A percentile compares a stretch with the other conserved stretches of the same genome.
phyloP scores from a whole-genome alignment of 2,888 invertebrate genomes.

The Cephonodes hylas region DNA sequence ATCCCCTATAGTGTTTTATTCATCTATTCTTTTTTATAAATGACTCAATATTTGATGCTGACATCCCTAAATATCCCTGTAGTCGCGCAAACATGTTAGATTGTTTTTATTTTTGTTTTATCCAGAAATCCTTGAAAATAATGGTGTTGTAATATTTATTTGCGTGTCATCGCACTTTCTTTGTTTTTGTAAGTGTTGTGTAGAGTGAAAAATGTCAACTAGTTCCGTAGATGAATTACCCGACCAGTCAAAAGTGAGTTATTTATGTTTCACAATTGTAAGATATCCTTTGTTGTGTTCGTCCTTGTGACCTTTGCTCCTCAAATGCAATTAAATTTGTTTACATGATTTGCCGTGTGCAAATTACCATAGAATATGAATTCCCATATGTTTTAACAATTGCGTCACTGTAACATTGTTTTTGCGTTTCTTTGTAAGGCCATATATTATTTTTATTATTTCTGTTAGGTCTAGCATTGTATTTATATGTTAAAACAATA shows the following conservation, averaged over 20 bases:
- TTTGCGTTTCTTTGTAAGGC: not conserved
- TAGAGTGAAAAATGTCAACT: constrained; percentile 53
- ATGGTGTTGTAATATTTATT: constrained; percentile 36
- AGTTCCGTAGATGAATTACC: constrained; percentile 72
- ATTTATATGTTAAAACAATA: not conserved
- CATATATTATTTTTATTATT: not conserved
- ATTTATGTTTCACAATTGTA: constrained; percentile 27
- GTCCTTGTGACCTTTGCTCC: constrained; percentile 40
- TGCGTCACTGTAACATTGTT: constrained; percentile 18
- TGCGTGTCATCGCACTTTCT: constrained; percentile 18
- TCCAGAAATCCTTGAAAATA: constrained; percentile 27
- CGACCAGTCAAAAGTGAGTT: constrained; percentile 66
- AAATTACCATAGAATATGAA: not conserved
- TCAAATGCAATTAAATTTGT: not conserved
- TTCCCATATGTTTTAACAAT: constrained; percentile 5
- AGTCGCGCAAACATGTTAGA: not conserved
- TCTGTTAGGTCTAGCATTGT: not conserved
- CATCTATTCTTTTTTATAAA: no score
- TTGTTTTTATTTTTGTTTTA: constrained; percentile 7
- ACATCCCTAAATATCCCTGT: not conserved
- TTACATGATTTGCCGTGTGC: not conserved
- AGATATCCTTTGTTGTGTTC: constrained; percentile 38
- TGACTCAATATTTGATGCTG: not conserved
- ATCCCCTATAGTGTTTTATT: no score
- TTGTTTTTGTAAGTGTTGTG: constrained; percentile 16